Evolutionary conservation across 1,140 invertebrate genomes (phyloP).

Genomic region (Popillia japonica): DNA sequence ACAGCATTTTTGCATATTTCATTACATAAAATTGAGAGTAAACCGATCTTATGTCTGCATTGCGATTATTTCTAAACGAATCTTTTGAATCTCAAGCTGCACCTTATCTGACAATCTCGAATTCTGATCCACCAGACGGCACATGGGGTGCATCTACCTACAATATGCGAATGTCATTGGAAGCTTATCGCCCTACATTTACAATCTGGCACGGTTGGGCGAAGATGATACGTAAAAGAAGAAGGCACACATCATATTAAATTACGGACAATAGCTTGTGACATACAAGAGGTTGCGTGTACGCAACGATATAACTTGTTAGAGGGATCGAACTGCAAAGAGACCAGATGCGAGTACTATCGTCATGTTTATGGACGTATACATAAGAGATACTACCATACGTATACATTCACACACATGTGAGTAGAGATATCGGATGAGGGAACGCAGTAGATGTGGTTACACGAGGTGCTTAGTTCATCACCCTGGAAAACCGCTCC

Average conservation of each 20-base stretch:
- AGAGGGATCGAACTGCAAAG: slow-evolving; percentile 46
- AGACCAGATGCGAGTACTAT: slow-evolving; percentile 46
- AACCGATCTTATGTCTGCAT: not conserved
- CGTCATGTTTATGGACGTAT: slow-evolving; percentile 48
- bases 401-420: not conserved
- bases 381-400: not conserved
- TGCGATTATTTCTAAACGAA: not conserved
- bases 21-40: not conserved
- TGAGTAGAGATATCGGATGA: slow-evolving; percentile 1
- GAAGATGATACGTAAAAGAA: slow-evolving; percentile 13
- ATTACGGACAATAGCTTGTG: slow-evolving; percentile 43
- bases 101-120: not conserved
- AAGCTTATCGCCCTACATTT: not conserved
- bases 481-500: slow-evolving; percentile 58
- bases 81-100: not conserved
- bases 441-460: slow-evolving; percentile 25
- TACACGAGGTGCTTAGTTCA: slow-evolving; percentile 55
- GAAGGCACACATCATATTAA: slow-evolving; percentile 45
- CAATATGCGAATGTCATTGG: slow-evolving; percentile 8
- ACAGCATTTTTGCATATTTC: too few relatives aligned
- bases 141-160: not conserved
- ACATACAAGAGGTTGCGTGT: slow-evolving; percentile 44
- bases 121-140: not conserved
- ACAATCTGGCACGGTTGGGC: not conserved
- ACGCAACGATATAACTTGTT: slow-evolving; percentile 45